Base-by-base conservation (phyloP, 2,888 invertebrate species). In the Scaptomyza caliginosa region DNA sequence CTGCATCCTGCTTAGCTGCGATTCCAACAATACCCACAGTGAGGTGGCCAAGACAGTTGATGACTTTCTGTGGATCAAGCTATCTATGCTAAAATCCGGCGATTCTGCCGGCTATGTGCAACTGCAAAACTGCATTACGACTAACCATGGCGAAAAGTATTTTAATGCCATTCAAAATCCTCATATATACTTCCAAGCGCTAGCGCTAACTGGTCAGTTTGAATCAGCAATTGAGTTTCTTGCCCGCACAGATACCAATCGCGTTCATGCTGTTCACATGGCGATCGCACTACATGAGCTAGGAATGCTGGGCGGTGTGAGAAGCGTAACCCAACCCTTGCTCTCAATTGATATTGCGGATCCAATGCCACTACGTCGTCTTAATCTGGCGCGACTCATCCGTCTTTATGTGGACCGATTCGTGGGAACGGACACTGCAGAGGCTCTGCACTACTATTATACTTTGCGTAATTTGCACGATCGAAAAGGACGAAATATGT, bases 201-300 rank as follows among this genome's bases (percentile, higher is more conserved):
- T 99, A 42, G 93, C 96, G 23, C 92, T 99, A 59, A 98, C 98
- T 19, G 98, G 97, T 2, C 99, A 99, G 91, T 99, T 98, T 92
- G 99, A 99, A 92, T 96, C 98, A 0, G 98, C 98, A 1, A 94
- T 99, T 49, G 98, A 98, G 91, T 99, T 98, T 90, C 91, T 99
- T 52, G 95, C 97, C 0, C 94, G 98, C 6, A 89, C 86, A 40
- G 94, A 92, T 72, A 93, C 94, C 77, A 95, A 94, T 89, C 93
- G 96, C 86, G 94, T 96, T 11, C 98, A 98, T 89, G 96, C 97
- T 4, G 97, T 99, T 0, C 99, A 99, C 90, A 95, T 98, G 92
- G 98, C 98, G 0, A 93, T 99, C 60, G 97, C 96, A 3, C 93
- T 99, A 52, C 95, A 96, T 84, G 97, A 98, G 89, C 93, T 96